Conservation (phyloP, 2,888 invertebrate genomes). For the Drosophila macrothrix region DNA sequence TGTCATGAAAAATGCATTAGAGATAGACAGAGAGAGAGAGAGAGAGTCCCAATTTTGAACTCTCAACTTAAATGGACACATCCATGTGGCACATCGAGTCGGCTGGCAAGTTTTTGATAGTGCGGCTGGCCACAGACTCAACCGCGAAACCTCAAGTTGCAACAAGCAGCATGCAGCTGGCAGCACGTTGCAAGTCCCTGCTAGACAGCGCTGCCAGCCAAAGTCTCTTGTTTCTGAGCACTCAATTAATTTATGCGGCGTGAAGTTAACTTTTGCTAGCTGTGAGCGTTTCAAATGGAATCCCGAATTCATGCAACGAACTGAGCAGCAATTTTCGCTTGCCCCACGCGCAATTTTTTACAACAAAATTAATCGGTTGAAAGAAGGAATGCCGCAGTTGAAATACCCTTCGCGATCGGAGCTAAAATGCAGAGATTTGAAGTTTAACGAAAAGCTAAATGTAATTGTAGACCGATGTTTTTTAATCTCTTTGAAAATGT, state of each 20-base stretch:
- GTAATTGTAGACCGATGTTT: background rate
- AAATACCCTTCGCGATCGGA: background rate
- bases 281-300: conserved; percentile 43
- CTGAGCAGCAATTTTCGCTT: conserved; percentile 29
- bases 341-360: conserved; percentile 30
- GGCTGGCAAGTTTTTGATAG: conserved; percentile 62
- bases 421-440: background rate
- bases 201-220: conserved; percentile 42
- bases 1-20: conserved; percentile 71
- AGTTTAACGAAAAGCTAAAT: background rate
- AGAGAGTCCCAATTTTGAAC: background rate
- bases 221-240: conserved; percentile 38
- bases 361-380: background rate
- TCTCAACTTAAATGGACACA: conserved; percentile 28
- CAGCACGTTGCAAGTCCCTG: conserved; percentile 11
- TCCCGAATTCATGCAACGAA: conserved; percentile 10
- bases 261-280: conserved; percentile 49
- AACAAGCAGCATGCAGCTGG: background rate
- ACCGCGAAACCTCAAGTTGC: conserved; percentile 8
- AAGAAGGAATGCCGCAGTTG: no score
- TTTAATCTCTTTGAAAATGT: background rate
- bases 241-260: conserved; percentile 75
- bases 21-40: background rate
- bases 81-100: conserved; percentile 42
- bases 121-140: conserved; percentile 52